Evolutionary conservation across 2,797 vertebrate species (phyloP), one percentile per base, ranked within the genome.

Genomic region (Muraenolepis orangiensis): DNA sequence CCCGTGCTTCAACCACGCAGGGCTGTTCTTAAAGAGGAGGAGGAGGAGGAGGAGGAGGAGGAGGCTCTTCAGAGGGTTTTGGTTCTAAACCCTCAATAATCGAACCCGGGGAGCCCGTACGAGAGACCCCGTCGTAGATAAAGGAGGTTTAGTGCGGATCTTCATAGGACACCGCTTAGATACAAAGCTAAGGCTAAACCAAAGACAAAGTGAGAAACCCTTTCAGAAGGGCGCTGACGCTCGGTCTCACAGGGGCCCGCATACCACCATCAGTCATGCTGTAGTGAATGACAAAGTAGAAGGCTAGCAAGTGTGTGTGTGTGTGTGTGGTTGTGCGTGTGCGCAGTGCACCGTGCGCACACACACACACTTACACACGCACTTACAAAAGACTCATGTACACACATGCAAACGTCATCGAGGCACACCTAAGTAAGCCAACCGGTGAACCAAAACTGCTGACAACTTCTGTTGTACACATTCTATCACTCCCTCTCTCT

Each of bases 251-350:
- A 46, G 16, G 42, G 42, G 5, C 86, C 87, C 30, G 79, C 89
- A 91, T 91, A 85, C 90, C 91, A 81, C 75, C 86, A 90, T 90
- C 85, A 82, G 85, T 90, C 88, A 87, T 89, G 87, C 87, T 76
- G 84, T 79, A 82, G 81, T 78, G 64, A 86, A 84, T 78, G 84
- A 91, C 90, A 85, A 79, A 81, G 77, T 72, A 64, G 70, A 79
- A 80, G 78, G 73, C 77, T 85, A n/a, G n/a, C n/a, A n/a, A n/a
- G n/a, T n/a, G n/a, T n/a, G n/a, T n/a, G n/a, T n/a, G n/a, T n/a
- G n/a, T n/a, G n/a, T n/a, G n/a, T n/a, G n/a, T n/a, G n/a, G n/a
- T n/a, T n/a, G n/a, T n/a, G n/a, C 69, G 75, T 67, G 72, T 84
- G 76, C n/a, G 30, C 26, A 38, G 38, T 11, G 66, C 72, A 28